Conservation (phyloP, 1,140 invertebrate genomes). For the Leptinotarsa texana region DNA sequence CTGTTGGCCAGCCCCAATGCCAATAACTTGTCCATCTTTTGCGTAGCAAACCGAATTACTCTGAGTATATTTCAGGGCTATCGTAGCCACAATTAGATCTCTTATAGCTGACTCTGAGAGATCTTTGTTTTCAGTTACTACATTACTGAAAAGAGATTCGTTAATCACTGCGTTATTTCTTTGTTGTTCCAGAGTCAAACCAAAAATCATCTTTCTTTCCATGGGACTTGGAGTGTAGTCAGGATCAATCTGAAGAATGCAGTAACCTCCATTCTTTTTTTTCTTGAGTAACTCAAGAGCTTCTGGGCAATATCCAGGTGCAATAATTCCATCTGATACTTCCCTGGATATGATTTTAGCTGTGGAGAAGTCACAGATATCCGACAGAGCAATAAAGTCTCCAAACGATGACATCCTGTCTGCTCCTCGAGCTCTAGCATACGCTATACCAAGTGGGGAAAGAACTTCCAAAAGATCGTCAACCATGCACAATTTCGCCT, state of each 20-base stretch:
- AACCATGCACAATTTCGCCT: conserved; percentile 92
- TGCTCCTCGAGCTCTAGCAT: conserved; percentile 93
- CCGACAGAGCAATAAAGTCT: conserved; percentile 94
- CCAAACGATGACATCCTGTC: conserved; percentile 99
- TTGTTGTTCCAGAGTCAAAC: conserved; percentile 88
- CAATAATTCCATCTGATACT: conserved; percentile 97
- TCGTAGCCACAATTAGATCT: conserved; percentile 94
- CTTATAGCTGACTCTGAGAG: conserved; percentile 77
- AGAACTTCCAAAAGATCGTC: conserved; percentile 77
- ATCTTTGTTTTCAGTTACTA: conserved; percentile 75
- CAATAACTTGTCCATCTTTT: conserved; percentile 84
- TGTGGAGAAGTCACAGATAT: conserved; percentile 85
- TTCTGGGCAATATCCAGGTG: conserved; percentile 83
- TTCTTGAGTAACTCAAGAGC: conserved; percentile 89
- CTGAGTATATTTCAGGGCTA: conserved; percentile 97
- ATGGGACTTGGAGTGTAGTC: conserved; percentile 77
- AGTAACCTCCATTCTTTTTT: conserved; percentile 94
- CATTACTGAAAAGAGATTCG: conserved; percentile 76
- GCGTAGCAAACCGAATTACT: conserved; percentile 96
- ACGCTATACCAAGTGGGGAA: conserved; percentile 89
- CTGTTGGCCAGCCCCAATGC: conserved; percentile 97
- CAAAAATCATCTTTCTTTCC: conserved; percentile 89
- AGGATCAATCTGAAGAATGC: conserved; percentile 90
- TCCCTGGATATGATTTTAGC: conserved; percentile 76
- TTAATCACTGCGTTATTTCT: conserved; percentile 89